Evolutionary conservation across 2,113 vertebrate species (phyloP).

Genomic region (Coreoperca whiteheadi): DNA sequence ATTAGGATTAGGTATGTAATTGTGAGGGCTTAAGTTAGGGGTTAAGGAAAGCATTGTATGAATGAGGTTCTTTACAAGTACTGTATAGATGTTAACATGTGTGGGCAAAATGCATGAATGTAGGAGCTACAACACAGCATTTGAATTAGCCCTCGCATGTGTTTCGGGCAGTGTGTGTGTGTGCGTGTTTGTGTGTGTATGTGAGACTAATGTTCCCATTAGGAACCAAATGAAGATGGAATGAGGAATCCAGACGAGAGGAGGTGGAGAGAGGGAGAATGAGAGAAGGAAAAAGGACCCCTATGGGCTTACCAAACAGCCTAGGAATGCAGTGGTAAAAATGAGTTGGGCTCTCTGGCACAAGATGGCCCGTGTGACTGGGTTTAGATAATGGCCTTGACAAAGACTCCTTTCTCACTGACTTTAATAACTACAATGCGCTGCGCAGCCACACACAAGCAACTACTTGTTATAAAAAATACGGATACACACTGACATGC

Average conservation of each 20-base stretch:
- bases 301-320: conserved; percentile 81
- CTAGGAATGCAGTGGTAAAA: conserved; percentile 84
- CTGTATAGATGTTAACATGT: not conserved
- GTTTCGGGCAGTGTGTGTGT: not conserved
- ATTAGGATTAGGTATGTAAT: not conserved
- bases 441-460: conserved; percentile 70
- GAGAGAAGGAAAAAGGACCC: conserved; percentile 66
- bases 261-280: conserved; percentile 29
- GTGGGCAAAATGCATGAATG: not conserved
- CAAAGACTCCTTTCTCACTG: conserved; percentile 90
- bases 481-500: conserved; percentile 43
- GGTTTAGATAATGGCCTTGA: conserved; percentile 81
- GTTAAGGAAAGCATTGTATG: not conserved
- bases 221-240: conserved; percentile 57
- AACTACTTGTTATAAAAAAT: conserved; percentile 73
- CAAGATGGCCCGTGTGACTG: conserved; percentile 86
- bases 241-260: conserved; percentile 63
- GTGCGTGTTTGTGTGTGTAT: conserved; percentile 5
- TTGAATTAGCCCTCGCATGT: not conserved
- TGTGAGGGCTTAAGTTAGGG: not conserved
- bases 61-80: not conserved
- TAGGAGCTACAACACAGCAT: not conserved
- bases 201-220: conserved; percentile 44
- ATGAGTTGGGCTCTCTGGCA: conserved; percentile 85
- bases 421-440: conserved; percentile 83